These are phyloP conservation scores for Meriones psammophilus DNA, from an alignment of 2,797 vertebrate genomes.

Conservation along the genomic window DNA sequence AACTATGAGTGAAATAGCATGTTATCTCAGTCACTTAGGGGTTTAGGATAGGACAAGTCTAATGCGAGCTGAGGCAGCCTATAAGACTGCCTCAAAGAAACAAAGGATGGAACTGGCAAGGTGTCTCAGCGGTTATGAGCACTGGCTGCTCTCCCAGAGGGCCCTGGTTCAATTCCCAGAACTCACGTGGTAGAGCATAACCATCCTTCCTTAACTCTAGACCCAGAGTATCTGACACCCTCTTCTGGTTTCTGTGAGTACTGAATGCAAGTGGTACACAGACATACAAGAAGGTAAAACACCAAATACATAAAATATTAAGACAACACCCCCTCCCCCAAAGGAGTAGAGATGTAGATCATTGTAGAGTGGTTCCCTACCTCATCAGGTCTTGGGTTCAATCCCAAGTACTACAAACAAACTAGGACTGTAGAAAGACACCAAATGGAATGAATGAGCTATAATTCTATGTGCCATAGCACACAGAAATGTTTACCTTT, in stretches of 20 bases:
- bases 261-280: not conserved
- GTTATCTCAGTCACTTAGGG: not conserved
- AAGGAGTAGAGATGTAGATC: not conserved
- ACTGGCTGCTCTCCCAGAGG: not conserved
- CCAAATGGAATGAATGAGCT: not conserved
- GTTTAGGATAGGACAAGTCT: no score
- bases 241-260: not conserved
- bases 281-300: not conserved
- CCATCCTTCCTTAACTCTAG: not conserved
- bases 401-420: constrained; percentile 1
- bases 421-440: not conserved
- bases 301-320: not conserved
- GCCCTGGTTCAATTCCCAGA: no score
- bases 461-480: not conserved
- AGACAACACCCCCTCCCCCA: not conserved
- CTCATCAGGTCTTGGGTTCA: not conserved
- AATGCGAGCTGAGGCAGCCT: not conserved
- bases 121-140: not conserved
- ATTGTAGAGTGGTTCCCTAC: not conserved
- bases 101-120: not conserved
- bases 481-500: not conserved
- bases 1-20: not conserved
- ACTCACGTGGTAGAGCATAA: not conserved
- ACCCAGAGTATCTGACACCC: not conserved
- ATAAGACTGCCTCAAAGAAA: not conserved